Conservation (phyloP, 1,140 invertebrate genomes). For the Acromyrmex charruanus region DNA sequence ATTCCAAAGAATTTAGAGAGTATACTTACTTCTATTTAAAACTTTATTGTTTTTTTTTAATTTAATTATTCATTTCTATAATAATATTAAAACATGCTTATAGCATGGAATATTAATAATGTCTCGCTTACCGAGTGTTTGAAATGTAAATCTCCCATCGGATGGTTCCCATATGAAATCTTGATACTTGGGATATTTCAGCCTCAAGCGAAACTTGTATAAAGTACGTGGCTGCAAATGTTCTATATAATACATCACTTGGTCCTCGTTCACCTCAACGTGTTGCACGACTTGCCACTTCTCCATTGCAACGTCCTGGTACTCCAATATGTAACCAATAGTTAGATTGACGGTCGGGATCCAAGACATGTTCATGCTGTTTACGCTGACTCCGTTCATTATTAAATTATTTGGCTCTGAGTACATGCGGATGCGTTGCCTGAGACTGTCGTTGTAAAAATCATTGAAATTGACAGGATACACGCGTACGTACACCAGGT, state of each 20-base stretch:
- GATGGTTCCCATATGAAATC: constrained; percentile 89
- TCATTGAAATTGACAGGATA: constrained; percentile 90
- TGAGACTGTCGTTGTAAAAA: constrained; percentile 89
- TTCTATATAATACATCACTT: constrained; percentile 85
- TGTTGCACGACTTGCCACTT: constrained; percentile 82
- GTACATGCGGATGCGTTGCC: constrained; percentile 89
- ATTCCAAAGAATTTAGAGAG: no score
- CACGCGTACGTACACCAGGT: constrained; percentile 90
- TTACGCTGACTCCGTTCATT: constrained; percentile 87
- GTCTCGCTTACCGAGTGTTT: constrained; percentile 89
- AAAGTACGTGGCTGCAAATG: constrained; percentile 90
- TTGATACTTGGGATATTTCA: constrained; percentile 89
- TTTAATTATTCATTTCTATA: neutral
- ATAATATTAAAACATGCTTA: neutral
- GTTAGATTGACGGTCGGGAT: constrained; percentile 84
- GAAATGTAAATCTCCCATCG: constrained; percentile 90
- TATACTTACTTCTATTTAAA: neutral
- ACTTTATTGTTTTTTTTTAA: neutral
- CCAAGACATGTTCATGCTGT: constrained; percentile 89
- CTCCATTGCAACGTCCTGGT: constrained; percentile 79
- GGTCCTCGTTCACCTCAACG: constrained; percentile 69
- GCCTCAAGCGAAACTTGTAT: constrained; percentile 91
- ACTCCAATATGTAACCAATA: constrained; percentile 79
- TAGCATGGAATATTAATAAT: constrained; percentile 16
- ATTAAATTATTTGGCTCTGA: constrained; percentile 89